Conservation (phyloP, 2,888 invertebrate genomes). For the Xanthostigma xanthostigma region DNA sequence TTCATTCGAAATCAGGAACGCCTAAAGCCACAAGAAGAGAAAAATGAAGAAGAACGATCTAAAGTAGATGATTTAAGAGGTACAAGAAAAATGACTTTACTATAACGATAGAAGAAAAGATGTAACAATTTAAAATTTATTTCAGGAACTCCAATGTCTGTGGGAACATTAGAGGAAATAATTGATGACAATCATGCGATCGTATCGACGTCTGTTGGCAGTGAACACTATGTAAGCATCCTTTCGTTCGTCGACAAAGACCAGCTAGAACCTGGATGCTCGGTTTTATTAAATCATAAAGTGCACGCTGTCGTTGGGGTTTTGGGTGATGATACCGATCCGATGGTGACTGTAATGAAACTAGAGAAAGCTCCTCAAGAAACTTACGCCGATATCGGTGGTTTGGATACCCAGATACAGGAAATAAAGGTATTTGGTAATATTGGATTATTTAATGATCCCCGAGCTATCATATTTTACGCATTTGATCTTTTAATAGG, state of each 20-base stretch:
- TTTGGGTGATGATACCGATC: slow-evolving; percentile 96
- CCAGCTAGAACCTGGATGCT: slow-evolving; percentile 96
- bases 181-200: slow-evolving; percentile 99
- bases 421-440: slow-evolving; percentile 52
- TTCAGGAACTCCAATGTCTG: slow-evolving; percentile 94
- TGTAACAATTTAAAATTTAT: background rate
- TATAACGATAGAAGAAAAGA: background rate
- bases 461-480: background rate
- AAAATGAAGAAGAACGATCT: slow-evolving; percentile 95
- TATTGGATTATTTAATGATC: no score
- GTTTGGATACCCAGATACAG: slow-evolving; percentile 93
- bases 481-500: slow-evolving; percentile 24
- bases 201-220: slow-evolving; percentile 96
- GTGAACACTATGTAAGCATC: slow-evolving; percentile 98
- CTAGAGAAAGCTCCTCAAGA: slow-evolving; percentile 98
- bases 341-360: slow-evolving; percentile 99
- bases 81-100: slow-evolving; percentile 7
- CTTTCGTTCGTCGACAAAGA: slow-evolving; percentile 99
- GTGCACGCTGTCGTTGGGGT: slow-evolving; percentile 99
- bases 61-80: slow-evolving; percentile 92
- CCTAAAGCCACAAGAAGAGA: slow-evolving; percentile 96
- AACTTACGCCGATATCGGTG: slow-evolving; percentile 98
- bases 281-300: slow-evolving; percentile 96
- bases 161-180: slow-evolving; percentile 97
- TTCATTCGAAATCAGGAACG: slow-evolving; percentile 97